A percentile compares a stretch with the other conserved stretches of the same genome.
phyloP scores from a whole-genome alignment of 2,888 invertebrate genomes.

The Oxytorus armatus region DNA sequence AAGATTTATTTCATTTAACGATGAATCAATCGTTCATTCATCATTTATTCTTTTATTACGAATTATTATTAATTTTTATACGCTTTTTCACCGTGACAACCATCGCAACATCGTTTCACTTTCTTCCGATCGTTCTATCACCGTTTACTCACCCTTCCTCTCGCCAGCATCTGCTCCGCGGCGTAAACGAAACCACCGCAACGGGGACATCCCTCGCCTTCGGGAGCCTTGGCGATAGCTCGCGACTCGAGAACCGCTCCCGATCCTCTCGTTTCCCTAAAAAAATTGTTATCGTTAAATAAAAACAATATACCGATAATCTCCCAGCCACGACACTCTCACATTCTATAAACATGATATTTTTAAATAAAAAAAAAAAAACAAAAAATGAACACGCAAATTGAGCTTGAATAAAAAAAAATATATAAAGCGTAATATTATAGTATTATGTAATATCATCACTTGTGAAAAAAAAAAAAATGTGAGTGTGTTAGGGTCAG shows the following conservation, averaged over 20 bases:
- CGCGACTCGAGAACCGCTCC: conserved; percentile 89
- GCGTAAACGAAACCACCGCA: conserved; percentile 96
- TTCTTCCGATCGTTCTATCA: conserved; percentile 13
- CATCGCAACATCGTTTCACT: conserved; percentile 40
- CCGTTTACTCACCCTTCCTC: conserved; percentile 91
- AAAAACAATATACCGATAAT: conserved; percentile 32
- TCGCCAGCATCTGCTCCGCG: conserved; percentile 96
- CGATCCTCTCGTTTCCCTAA: conserved; percentile 79
- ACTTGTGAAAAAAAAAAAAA: conserved; percentile 51
- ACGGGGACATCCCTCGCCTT: conserved; percentile 95
- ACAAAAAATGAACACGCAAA: conserved; percentile 25
- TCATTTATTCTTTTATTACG: background rate
- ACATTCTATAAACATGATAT: conserved; percentile 29
- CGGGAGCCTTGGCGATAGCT: conserved; percentile 92
- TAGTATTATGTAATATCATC: conserved; percentile 47
- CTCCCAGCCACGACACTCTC: conserved; percentile 25
- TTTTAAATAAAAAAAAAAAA: conserved; percentile 29
- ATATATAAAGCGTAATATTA: conserved; percentile 37
- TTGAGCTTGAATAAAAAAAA: conserved; percentile 47
- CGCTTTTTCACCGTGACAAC: conserved; percentile 36
- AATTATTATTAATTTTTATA: background rate
- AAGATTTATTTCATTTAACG: too few species aligned
- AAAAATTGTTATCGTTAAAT: conserved; percentile 68
- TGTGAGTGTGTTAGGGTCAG: conserved; percentile 57
- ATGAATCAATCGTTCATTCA: background rate